Conservation (phyloP, 2,113 vertebrate species). For the Pelmatolapia mariae region DNA sequence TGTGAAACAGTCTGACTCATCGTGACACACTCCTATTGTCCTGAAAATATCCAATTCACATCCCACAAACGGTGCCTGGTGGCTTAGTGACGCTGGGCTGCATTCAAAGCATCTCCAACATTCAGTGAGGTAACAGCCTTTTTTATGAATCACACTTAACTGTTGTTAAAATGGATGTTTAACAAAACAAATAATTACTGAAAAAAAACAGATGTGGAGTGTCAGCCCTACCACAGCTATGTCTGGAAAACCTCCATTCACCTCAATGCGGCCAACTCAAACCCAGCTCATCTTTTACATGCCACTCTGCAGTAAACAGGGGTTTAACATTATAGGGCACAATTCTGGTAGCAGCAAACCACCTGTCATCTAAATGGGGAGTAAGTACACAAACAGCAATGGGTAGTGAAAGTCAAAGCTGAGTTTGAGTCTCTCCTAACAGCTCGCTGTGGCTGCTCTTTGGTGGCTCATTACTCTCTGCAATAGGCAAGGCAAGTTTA, state of each 20-base stretch:
- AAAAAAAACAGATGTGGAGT: not conserved
- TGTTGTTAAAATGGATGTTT: not conserved
- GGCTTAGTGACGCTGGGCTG: not conserved
- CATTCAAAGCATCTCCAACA: not conserved
- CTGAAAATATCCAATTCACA: not conserved
- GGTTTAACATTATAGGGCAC: not conserved
- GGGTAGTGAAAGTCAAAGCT: not conserved
- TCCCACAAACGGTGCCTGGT: not conserved
- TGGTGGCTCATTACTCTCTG: not conserved
- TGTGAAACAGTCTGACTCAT: constrained; percentile 4
- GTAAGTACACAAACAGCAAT: not conserved
- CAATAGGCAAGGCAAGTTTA: no score
- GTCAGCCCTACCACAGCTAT: accelerated
- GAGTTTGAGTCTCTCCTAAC: not conserved
- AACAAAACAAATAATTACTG: not conserved
- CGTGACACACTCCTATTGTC: not conserved
- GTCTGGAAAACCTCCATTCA: not conserved
- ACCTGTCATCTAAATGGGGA: not conserved
- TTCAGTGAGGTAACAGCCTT: not conserved
- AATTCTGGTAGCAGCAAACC: not conserved
- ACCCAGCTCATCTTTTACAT: not conserved
- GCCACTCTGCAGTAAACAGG: not conserved
- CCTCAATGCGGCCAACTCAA: not conserved
- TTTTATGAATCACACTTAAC: not conserved
- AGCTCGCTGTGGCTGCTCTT: not conserved